These are phyloP conservation scores for Troilus luridus DNA, from an alignment of 2,888 invertebrate species.

Conservation along the genomic window DNA sequence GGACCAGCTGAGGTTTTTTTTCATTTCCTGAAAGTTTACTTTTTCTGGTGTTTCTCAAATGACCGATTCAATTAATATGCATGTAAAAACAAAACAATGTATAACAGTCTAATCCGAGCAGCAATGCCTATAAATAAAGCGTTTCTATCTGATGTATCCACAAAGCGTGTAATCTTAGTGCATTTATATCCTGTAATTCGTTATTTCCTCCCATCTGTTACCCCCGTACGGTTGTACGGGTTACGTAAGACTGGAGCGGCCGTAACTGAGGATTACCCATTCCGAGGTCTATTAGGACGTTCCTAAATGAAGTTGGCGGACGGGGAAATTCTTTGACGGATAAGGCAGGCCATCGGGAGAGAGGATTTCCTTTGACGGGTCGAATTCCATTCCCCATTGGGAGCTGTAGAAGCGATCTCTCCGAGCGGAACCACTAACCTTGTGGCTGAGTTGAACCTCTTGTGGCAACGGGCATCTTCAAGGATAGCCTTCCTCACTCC, in stretches of 20 bases:
- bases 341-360: neutral
- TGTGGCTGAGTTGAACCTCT: conserved; percentile 39
- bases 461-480: conserved; percentile 46
- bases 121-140: too few relatives aligned
- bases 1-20: too few relatives aligned
- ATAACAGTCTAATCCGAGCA: too few relatives aligned
- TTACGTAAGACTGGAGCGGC: neutral
- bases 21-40: too few relatives aligned
- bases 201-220: neutral
- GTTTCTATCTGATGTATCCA: too few relatives aligned
- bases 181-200: too few relatives aligned
- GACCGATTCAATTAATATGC: too few relatives aligned
- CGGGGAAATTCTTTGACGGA: neutral
- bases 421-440: conserved; percentile 39
- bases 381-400: conserved; percentile 12
- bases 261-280: neutral
- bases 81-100: too few relatives aligned
- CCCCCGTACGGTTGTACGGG: neutral
- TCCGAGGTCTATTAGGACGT: neutral
- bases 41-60: too few relatives aligned
- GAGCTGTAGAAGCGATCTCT: neutral
- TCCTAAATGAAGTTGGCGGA: conserved; percentile 29
- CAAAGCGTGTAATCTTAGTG: too few relatives aligned
- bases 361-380: neutral
- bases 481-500: neutral